Conservation (phyloP, 2,113 vertebrate species). For the Dinomys branickii region DNA sequence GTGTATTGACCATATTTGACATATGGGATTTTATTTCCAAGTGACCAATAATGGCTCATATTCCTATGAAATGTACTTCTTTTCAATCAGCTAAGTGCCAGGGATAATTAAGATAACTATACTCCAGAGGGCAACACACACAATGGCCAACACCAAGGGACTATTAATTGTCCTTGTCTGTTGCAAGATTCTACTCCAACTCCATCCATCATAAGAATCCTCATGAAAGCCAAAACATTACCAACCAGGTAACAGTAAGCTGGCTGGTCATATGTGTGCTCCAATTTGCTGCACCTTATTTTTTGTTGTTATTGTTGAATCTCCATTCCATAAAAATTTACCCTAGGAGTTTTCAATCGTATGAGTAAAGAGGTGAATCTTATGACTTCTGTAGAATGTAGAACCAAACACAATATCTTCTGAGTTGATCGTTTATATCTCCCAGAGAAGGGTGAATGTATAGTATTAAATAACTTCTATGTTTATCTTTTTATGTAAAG, state of each 20-base stretch:
- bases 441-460: background rate
- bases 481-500: background rate
- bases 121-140: background rate
- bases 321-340: background rate
- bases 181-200: background rate
- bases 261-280: background rate
- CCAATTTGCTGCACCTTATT: background rate
- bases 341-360: background rate
- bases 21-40: conserved; percentile 17
- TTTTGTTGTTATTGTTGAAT: background rate
- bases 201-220: background rate
- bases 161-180: background rate
- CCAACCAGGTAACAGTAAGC: background rate
- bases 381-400: background rate
- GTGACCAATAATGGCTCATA: background rate
- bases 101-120: background rate
- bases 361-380: background rate
- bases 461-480: background rate
- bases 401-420: background rate
- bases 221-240: background rate
- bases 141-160: no score
- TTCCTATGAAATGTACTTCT: background rate
- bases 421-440: background rate
- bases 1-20: no score
- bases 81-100: background rate